These are phyloP conservation scores for Machaerirhynchus nigripectus DNA, from an alignment of 2,113 vertebrate species.

Conservation along the genomic window DNA sequence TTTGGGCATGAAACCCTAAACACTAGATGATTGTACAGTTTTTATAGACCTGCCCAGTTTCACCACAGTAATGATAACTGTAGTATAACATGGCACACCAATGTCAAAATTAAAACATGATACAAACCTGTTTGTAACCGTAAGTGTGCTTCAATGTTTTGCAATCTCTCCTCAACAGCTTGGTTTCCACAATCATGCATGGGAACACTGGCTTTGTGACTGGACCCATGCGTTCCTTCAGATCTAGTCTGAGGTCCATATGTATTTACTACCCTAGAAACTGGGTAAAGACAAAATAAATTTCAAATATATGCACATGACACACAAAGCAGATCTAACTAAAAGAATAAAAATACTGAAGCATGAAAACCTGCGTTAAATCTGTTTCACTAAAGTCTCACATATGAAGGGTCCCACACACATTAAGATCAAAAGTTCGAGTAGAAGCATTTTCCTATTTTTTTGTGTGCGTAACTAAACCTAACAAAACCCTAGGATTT, in stretches of 20 bases:
- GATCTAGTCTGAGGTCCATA: constrained; percentile 91
- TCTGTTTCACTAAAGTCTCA: background rate
- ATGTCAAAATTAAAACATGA: background rate
- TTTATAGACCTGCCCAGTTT: background rate
- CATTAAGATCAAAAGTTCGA: background rate
- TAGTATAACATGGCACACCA: background rate
- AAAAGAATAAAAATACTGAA: background rate
- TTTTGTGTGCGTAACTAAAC: background rate
- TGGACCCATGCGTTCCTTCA: constrained; percentile 72
- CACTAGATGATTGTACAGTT: background rate
- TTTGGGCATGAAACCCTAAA: background rate
- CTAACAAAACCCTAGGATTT: background rate
- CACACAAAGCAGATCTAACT: background rate
- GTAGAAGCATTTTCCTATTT: background rate
- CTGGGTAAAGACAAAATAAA: constrained; percentile 67
- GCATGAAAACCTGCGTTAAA: background rate
- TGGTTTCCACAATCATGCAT: constrained; percentile 86
- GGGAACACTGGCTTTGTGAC: constrained; percentile 67
- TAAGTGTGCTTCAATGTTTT: constrained; percentile 94
- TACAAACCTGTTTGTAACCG: constrained; percentile 84
- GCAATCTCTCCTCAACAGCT: constrained; percentile 89
- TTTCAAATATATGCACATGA: background rate
- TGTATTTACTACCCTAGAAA: constrained; percentile 93
- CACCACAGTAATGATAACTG: background rate
- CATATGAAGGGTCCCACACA: background rate